Evolutionary conservation across 2,113 vertebrate species (phyloP).

Genomic region (Hydrolagus affinis): DNA sequence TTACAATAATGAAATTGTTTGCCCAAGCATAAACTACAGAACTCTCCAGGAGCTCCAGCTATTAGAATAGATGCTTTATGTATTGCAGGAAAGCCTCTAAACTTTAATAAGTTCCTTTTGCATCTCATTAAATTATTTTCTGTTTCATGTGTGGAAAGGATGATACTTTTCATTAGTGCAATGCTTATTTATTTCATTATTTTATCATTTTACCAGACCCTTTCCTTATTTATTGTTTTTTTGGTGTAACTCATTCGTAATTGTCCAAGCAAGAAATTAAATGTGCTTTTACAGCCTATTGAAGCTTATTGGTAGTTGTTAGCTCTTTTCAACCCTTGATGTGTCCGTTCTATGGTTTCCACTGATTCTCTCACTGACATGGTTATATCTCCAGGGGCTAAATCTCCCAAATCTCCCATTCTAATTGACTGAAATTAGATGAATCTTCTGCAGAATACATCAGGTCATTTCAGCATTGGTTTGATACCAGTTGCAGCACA

Average conservation of each 20-base stretch:
- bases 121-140: not conserved
- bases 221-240: slow-evolving; percentile 19
- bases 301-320: not conserved
- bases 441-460: not conserved
- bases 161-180: slow-evolving; percentile 9
- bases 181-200: not conserved
- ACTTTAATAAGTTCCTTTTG: not conserved
- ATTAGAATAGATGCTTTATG: slow-evolving; percentile 14
- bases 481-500: not conserved
- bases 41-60: not conserved
- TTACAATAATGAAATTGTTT: slow-evolving; percentile 14
- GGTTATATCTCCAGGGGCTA: not conserved
- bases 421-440: not conserved
- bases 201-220: not conserved
- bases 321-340: not conserved
- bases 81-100: not conserved
- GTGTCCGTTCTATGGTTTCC: not conserved
- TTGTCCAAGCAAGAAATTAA: not conserved
- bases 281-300: not conserved
- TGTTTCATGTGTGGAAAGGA: not conserved
- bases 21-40: not conserved
- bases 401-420: not conserved
- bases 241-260: not conserved
- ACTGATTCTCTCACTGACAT: not conserved
- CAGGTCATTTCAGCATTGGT: not conserved